Evolutionary conservation across 2,797 vertebrate species (phyloP).

Genomic region (Crocidura indochinensis): DNA sequence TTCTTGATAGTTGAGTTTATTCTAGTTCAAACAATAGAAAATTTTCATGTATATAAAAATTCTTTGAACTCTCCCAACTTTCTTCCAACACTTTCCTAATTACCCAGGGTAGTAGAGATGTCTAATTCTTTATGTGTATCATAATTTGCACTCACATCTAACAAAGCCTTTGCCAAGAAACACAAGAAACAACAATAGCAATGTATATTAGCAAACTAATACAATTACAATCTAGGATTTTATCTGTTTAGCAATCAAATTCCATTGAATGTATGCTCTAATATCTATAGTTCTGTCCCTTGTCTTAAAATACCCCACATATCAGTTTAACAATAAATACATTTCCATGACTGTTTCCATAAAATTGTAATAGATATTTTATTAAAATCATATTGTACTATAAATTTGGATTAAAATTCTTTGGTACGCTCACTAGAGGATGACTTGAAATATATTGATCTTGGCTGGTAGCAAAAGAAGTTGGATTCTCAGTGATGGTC

Average conservation of each 20-base stretch:
- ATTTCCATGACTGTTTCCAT: neutral
- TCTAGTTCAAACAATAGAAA: neutral
- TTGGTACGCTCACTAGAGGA: neutral
- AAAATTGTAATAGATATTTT: neutral
- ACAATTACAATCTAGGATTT: neutral
- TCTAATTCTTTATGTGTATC: neutral
- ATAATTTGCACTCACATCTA: neutral
- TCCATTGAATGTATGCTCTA: neutral
- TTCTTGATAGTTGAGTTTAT: neutral
- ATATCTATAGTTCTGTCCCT: neutral
- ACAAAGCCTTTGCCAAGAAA: slow-evolving; percentile 1
- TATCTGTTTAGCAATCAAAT: slow-evolving; percentile 14
- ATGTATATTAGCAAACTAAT: neutral
- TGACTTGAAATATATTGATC: neutral
- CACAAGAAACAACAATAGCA: neutral
- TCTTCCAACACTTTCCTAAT: neutral
- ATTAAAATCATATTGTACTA: neutral
- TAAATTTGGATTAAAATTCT: slow-evolving; percentile 13
- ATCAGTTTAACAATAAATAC: slow-evolving; percentile 18
- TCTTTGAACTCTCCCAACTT: neutral
- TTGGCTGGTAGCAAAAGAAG: neutral
- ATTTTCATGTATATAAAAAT: neutral
- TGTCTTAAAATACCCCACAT: neutral
- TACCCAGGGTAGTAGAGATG: neutral
- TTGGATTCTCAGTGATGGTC: neutral